Conservation (phyloP, 2,888 invertebrate species). For the Caenorhabditis japonica region DNA sequence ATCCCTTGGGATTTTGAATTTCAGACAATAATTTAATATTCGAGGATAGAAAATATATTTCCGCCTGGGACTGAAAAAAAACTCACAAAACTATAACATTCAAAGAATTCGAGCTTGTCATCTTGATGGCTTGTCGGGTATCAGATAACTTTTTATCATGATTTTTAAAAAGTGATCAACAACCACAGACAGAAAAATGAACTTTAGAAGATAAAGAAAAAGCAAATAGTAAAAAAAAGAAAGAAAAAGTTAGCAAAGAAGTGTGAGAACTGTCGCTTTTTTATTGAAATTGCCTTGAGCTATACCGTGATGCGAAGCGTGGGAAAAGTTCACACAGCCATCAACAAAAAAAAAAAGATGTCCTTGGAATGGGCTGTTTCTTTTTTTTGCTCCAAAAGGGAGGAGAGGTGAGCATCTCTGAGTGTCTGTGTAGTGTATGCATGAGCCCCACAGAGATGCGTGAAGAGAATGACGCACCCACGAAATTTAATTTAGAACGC, state of each 20-base stretch:
- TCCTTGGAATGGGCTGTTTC: slow-evolving; percentile 30
- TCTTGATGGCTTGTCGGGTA: slow-evolving; percentile 26
- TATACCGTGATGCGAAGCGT: slow-evolving; percentile 47
- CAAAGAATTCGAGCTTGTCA: no score
- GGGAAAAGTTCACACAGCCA: slow-evolving; percentile 32
- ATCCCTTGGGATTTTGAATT: no score
- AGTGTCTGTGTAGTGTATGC: no score
- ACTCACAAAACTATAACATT: no score
- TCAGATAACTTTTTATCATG: slow-evolving; percentile 28
- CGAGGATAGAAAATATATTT: no score
- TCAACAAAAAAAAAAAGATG: slow-evolving; percentile 33
- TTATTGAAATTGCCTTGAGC: slow-evolving; percentile 12
- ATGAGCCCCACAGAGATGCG: no score
- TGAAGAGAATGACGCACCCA: slow-evolving; percentile 43
- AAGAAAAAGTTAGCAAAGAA: slow-evolving; percentile 5
- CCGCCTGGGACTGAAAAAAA: no score
- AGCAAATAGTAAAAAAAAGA: slow-evolving; percentile 3
- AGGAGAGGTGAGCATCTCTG: slow-evolving; percentile 24
- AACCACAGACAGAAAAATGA: slow-evolving; percentile 1
- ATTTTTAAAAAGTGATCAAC: slow-evolving; percentile 1
- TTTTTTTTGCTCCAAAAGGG: no score
- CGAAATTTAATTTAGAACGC: slow-evolving; percentile 54
- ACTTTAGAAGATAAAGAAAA: background rate
- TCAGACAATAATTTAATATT: no score
- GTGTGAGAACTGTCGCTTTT: slow-evolving; percentile 2